Evolutionary conservation across 2,888 invertebrate species (phyloP).

Genomic region (Drosophila aldrichi): DNA sequence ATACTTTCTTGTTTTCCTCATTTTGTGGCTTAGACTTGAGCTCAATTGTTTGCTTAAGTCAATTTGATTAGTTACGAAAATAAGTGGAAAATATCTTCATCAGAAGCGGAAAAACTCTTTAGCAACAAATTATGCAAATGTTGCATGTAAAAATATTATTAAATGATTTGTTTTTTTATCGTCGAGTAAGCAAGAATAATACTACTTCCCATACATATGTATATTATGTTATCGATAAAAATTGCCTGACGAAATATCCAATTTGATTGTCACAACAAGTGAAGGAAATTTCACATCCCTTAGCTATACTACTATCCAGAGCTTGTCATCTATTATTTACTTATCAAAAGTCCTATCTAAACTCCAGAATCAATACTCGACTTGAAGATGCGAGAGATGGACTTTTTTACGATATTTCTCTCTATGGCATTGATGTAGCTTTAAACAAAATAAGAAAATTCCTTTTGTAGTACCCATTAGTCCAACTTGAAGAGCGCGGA

Average conservation of each 20-base stretch:
- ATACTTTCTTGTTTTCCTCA: constrained; percentile 3
- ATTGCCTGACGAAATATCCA: too few species aligned
- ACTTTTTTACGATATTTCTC: too few species aligned
- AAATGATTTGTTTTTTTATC: not conserved
- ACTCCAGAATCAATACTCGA: too few species aligned
- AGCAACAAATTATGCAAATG: not conserved
- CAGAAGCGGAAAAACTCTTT: not conserved
- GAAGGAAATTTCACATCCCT: too few species aligned
- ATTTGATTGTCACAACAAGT: too few species aligned
- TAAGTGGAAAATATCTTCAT: not conserved
- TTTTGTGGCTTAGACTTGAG: constrained; percentile 1
- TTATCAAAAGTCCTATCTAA: too few species aligned
- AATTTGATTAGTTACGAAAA: not conserved
- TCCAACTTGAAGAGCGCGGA: not conserved
- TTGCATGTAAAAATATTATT: not conserved
- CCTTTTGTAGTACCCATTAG: not conserved
- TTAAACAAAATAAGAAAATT: not conserved
- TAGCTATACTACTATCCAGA: too few species aligned
- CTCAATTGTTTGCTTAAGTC: constrained; percentile 4
- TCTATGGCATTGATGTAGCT: not conserved
- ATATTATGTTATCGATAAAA: too few species aligned
- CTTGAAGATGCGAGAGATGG: too few species aligned
- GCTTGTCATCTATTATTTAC: too few species aligned
- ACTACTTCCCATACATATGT: not conserved
- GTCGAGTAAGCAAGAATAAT: not conserved